Percentiles rank a stretch among this genome's conserved stretches.
phyloP scores from a whole-genome alignment of 1,140 invertebrate genomes.

The Listronotus oregonensis region DNA sequence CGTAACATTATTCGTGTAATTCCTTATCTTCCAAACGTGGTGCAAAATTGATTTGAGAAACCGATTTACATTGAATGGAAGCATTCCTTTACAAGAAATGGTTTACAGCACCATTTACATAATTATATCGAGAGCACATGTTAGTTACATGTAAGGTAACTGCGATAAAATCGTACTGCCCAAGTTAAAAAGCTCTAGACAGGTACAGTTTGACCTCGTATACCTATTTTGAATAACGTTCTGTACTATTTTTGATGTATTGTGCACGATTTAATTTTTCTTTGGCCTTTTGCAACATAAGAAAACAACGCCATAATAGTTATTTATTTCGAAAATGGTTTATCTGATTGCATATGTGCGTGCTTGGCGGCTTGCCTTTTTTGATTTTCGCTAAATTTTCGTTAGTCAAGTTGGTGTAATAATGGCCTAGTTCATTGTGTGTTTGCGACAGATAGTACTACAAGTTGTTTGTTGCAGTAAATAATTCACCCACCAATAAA shows the following conservation, averaged over 20 bases:
- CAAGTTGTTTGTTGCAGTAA: too few species aligned
- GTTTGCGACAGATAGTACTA: too few species aligned
- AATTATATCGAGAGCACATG: conserved; percentile 29
- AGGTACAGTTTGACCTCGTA: conserved; percentile 24
- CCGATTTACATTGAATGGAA: conserved; percentile 11
- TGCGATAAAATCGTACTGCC: conserved; percentile 21
- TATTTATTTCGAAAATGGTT: too few species aligned
- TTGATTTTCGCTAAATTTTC: too few species aligned
- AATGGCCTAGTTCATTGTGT: too few species aligned
- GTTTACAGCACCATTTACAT: conserved; percentile 28
- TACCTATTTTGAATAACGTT: conserved; percentile 26
- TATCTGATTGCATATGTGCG: too few species aligned
- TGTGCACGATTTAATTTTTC: conserved; percentile 18
- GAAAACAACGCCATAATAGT: too few species aligned
- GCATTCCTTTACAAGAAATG: conserved; percentile 11
- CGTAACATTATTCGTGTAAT: too few species aligned
- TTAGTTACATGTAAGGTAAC: conserved; percentile 25
- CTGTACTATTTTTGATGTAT: conserved; percentile 24
- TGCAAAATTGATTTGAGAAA: conserved; percentile 10
- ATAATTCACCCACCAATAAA: too few species aligned
- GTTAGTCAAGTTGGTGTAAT: too few species aligned
- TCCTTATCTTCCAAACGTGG: conserved; percentile 4
- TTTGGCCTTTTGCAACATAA: neutral
- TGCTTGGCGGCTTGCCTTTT: too few species aligned
- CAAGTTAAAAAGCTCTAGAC: conserved; percentile 16